Evolutionary conservation across 2,888 invertebrate genomes (phyloP), one percentile per base, ranked within the genome.

Genomic region (Lithosia quadra): DNA sequence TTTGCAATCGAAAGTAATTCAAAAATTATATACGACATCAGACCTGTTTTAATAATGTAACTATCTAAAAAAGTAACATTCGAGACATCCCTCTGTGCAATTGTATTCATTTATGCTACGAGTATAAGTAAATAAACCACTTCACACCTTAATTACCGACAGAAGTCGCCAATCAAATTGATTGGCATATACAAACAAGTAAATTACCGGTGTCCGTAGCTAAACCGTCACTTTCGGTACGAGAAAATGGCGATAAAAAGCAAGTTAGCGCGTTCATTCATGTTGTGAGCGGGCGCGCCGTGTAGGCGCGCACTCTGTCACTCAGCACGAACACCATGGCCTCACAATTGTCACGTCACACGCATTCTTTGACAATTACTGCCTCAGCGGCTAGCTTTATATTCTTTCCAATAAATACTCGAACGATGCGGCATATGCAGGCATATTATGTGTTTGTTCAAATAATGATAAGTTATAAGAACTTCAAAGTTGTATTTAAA

Each of bases 181-280:
- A 88, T 87, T 87, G 87, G 86, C 86, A 86, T 82, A 82, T 77
- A 83, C 84, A 87, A 87, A 88, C 87, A 88, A 87, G 88, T 86
- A 92, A 93, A 92, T 92, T 92, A 90, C 91, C 90, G 90, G 90
- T 91, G 90, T 89, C 88, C 84, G 88, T 82, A 86, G 84, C 87
- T 89, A 87, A 90, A 87, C 84, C 88, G 84, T 84, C 86, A 84
- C 86, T 89, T 89, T 88, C 88, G 87, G 87, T 89, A 55, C 66
- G 77, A 75, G 79, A 85, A 87, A 88, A 91, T 87, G 86, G 86
- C 88, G 89, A 92, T 92, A 93, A 93, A 93, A 92, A 91, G 90
- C 88, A 88, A 85, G 86, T 85, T 82, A 85, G 84, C 85, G 81
- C 80, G 86, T 85, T 85, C 89, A 89, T 89, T 89, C 86, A 89